These are phyloP conservation scores for Mormyrus proboscirostris DNA, from an alignment of 2,797 vertebrate genomes.

Conservation along the genomic window DNA sequence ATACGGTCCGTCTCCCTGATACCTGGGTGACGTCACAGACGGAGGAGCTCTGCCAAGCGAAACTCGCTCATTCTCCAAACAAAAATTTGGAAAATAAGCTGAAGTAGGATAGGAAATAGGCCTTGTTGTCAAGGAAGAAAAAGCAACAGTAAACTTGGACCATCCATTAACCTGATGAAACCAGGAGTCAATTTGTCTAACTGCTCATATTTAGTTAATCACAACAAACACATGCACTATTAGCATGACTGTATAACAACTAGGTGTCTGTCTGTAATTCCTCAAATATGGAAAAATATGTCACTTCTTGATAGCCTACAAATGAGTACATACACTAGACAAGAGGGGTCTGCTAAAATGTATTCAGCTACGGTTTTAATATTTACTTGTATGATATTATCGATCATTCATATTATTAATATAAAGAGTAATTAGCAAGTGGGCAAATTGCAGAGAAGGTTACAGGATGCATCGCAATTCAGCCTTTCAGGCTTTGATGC, in stretches of 20 bases:
- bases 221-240: neutral
- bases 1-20: no score
- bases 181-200: neutral
- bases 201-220: neutral
- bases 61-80: neutral
- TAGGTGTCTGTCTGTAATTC: neutral
- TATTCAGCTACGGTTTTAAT: neutral
- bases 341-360: neutral
- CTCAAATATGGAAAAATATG: slow-evolving; percentile 11
- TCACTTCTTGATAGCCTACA: neutral
- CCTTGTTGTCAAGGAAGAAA: neutral
- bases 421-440: neutral
- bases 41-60: no score
- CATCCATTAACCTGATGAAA: neutral
- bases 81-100: neutral
- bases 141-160: neutral
- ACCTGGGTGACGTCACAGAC: neutral
- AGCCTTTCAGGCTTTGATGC: neutral
- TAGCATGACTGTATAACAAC: neutral
- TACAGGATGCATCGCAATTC: neutral
- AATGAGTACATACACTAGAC: neutral
- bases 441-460: neutral
- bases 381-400: neutral
- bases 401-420: neutral
- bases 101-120: neutral